Percentiles rank a stretch among this genome's conserved stretches.
Conservation (phyloP, 1,140 invertebrate species). For the Drosophila orena region DNA sequence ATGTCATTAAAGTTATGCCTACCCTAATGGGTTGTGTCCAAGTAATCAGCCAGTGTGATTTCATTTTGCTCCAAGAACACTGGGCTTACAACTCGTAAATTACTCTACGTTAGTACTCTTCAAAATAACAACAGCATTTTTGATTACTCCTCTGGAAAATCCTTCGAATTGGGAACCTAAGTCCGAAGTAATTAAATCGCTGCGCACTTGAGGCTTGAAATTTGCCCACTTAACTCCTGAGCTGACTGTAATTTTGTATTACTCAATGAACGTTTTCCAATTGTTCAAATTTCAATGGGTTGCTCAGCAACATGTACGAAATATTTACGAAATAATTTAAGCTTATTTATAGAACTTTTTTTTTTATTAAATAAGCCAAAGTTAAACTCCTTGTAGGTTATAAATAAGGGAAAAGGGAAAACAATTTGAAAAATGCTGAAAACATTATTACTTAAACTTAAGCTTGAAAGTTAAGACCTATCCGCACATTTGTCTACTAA, state of each 20-base stretch:
- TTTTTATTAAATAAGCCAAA: no score
- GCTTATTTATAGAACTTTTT: no score
- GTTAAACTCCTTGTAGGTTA: no score
- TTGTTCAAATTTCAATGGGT: not conserved
- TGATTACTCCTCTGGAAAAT: conserved; percentile 10
- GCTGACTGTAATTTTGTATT: not conserved
- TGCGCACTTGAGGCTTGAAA: conserved; percentile 1
- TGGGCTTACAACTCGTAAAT: conserved; percentile 4
- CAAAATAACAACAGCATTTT: conserved; percentile 5
- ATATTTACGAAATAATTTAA: no score
- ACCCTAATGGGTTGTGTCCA: conserved; percentile 10
- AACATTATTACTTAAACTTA: not conserved
- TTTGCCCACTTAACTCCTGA: conserved; percentile 14
- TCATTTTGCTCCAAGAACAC: conserved; percentile 3
- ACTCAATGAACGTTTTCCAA: not conserved
- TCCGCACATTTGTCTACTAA: conserved; percentile 4
- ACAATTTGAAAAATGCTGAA: not conserved
- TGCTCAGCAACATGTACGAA: not conserved
- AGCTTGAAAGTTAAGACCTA: not conserved
- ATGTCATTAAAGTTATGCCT: conserved; percentile 39
- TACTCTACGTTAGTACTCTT: conserved; percentile 1
- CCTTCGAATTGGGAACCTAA: not conserved
- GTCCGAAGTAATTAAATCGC: conserved; percentile 5
- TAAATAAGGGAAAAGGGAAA: no score
- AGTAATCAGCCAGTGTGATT: conserved; percentile 21